phyloP scores from a whole-genome alignment of 2,113 vertebrate species.

The Chionodraco myersi region DNA sequence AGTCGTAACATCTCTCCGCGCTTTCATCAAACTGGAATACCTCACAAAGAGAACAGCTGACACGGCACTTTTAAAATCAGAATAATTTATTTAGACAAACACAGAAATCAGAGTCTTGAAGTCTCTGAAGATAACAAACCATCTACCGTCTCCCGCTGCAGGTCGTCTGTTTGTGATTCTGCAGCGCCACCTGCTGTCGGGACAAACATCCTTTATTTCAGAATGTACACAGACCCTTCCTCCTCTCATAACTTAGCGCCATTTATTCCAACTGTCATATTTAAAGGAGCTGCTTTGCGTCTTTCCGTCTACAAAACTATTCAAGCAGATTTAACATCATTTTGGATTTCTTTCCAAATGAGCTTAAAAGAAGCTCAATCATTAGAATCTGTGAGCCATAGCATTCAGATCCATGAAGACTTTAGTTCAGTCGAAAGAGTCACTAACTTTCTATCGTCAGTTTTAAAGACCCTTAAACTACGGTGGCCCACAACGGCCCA shows the following conservation, averaged over 20 bases:
- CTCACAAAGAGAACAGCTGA: neutral
- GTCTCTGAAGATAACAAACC: constrained; percentile 44
- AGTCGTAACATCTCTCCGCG: neutral
- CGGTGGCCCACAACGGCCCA: too few relatives aligned
- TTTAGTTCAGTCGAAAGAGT: too few relatives aligned
- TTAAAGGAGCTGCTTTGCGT: neutral
- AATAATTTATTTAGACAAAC: constrained; percentile 60
- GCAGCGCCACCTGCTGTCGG: constrained; percentile 67
- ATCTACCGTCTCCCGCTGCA: constrained; percentile 17
- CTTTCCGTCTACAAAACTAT: neutral
- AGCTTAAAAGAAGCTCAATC: neutral
- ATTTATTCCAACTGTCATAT: neutral
- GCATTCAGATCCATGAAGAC: too few relatives aligned
- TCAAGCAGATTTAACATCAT: neutral
- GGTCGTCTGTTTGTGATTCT: constrained; percentile 30
- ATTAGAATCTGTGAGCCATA: too few relatives aligned
- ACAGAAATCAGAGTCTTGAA: neutral
- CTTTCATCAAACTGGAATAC: neutral
- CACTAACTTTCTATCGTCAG: too few relatives aligned
- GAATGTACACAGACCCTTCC: constrained; percentile 7
- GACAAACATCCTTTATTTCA: neutral
- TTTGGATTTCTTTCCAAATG: neutral
- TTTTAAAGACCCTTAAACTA: too few relatives aligned
- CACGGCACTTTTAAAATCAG: neutral
- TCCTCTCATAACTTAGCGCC: neutral